A percentile compares a stretch with the other conserved stretches of the same genome.
Evolutionary conservation across 2,113 vertebrate species (phyloP).

Genomic region (Camelus bactrianus): DNA sequence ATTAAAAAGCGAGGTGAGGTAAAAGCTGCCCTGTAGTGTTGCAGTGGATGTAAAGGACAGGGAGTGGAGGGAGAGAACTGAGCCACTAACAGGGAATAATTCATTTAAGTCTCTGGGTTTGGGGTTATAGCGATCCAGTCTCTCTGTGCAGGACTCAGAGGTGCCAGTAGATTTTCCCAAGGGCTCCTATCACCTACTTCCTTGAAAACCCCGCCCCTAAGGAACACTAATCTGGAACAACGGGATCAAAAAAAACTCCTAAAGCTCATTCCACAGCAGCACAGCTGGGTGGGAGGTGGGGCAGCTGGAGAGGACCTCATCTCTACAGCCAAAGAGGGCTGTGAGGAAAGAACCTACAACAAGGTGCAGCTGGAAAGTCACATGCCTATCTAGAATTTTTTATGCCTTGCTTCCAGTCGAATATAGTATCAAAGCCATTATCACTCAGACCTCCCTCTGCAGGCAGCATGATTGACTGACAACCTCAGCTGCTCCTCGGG

Average conservation of each 20-base stretch:
- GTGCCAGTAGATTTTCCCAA: neutral
- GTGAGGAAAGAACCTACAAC: neutral
- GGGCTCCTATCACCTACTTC: neutral
- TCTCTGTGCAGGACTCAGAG: neutral
- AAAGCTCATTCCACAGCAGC: neutral
- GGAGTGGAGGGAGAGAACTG: neutral
- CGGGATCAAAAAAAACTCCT: neutral
- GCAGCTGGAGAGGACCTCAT: neutral
- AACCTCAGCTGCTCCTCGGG: neutral
- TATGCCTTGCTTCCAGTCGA: neutral
- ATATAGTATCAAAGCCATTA: neutral
- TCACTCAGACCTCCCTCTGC: neutral
- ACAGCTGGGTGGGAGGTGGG: neutral
- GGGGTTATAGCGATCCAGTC: neutral
- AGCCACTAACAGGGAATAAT: neutral
- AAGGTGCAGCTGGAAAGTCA: neutral
- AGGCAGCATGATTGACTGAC: neutral
- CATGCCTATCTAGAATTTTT: neutral
- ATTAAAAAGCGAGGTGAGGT: neutral
- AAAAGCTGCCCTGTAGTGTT: neutral
- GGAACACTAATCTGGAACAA: neutral
- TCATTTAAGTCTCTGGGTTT: neutral
- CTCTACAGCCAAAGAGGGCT: neutral
- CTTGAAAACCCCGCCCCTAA: neutral
- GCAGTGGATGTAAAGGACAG: neutral